Evolutionary conservation across 2,113 vertebrate genomes (phyloP).

Genomic region (Anseranas semipalmata): DNA sequence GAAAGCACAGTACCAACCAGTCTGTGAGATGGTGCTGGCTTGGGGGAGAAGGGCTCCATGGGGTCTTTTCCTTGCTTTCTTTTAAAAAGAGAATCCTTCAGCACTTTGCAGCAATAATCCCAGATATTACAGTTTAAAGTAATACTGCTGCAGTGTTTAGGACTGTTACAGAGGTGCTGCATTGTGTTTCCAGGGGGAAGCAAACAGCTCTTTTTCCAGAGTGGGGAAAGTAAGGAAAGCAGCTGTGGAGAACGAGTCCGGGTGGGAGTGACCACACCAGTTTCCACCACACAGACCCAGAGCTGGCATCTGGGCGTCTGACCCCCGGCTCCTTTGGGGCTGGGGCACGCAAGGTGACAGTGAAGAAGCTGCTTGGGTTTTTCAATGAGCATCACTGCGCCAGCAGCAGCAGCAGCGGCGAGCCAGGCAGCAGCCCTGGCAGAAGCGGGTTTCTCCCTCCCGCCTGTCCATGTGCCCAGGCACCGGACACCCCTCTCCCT

Average conservation of each 20-base stretch:
- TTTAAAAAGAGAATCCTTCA: not conserved
- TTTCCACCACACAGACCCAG: not conserved
- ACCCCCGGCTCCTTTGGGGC: not conserved
- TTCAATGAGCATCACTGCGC: not conserved
- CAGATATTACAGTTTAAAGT: not conserved
- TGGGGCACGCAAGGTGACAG: accelerated
- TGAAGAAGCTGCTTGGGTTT: not conserved
- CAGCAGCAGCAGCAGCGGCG: not conserved
- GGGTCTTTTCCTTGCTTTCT: not conserved
- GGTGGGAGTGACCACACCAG: not conserved
- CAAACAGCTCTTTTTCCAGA: not conserved
- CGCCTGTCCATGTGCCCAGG: accelerated
- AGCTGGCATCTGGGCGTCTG: not conserved
- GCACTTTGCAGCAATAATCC: not conserved
- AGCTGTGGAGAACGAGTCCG: not conserved
- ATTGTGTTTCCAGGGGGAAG: not conserved
- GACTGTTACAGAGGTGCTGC: not conserved
- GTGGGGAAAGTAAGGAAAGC: not conserved
- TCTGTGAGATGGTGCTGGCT: not conserved
- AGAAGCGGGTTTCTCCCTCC: not conserved
- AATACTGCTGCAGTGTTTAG: not conserved
- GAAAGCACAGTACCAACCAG: not conserved
- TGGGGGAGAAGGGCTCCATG: not conserved
- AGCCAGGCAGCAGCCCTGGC: not conserved
- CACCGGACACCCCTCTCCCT: too few species aligned